Base-by-base conservation (phyloP, 2,888 invertebrate genomes). In the Mycalesis mineus region DNA sequence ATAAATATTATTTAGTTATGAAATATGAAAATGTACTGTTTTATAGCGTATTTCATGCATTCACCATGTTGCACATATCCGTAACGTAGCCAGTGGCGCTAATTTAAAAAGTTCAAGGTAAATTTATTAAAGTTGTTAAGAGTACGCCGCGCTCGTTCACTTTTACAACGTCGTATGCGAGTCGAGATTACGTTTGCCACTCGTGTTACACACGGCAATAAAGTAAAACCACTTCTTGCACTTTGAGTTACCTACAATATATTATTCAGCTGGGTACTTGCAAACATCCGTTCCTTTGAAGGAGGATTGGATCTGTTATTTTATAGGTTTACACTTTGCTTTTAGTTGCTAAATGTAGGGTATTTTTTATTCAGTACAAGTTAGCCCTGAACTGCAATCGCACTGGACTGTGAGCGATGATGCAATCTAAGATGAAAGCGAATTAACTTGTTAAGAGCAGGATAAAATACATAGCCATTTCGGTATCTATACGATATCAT, bases 161-260 rank as follows among this genome's bases (percentile, higher is more conserved):
- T 49, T 49, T 49, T 49, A 49, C 49, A 49, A 28, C 49, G 17
- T 39, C 37, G 37, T 39, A 8, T 49, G 49, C 8, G 49, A 49
- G 47, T 33, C 37, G 39, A 37, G 49, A 39, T 49, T 28, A 14
- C 49, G 33, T 49, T 22, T 49, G 49, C 49, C 40, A 40, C 40
- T 51, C 39, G 51, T 51, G 40, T 31, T 31, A 40, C 49, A 28
- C 39, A 7, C 13, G 49, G 49, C 40, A 51, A 41, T 51, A 41
- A 40, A 51, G 40, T 14, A 40, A 40, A 51, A 51, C 51, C 51
- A 17, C 51, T 41, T 15, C 51, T 41, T 40, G 40, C 40, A 40
- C 15, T 51, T 51, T 40, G 28, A 51, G 29, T 31, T 39, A 1
- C 51, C 51, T 31, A 31, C 37, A n/a, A 36, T 39, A 28, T 39